Percentiles rank a stretch among this genome's conserved stretches.
Evolutionary conservation across 2,113 vertebrate genomes (phyloP).

Genomic region (Rostratula benghalensis): DNA sequence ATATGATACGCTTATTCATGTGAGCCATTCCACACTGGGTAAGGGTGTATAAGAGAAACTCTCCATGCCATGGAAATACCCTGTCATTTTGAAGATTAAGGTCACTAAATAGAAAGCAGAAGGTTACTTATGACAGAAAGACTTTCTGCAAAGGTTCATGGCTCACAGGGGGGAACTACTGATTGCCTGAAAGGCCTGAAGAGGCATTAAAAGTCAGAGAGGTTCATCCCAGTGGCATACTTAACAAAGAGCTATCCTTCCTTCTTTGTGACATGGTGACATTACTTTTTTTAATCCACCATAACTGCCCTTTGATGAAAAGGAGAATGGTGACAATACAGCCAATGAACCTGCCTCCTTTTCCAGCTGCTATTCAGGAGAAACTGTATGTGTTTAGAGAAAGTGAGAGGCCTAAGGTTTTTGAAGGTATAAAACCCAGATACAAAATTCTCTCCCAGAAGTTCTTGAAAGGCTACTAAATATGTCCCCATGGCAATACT

Average conservation of each 20-base stretch:
- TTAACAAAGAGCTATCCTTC: constrained; percentile 28
- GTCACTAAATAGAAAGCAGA: constrained; percentile 57
- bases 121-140: constrained; percentile 51
- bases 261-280: constrained; percentile 26
- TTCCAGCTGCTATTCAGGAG: background rate
- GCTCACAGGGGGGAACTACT: constrained; percentile 59
- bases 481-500: background rate
- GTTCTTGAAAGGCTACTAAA: background rate
- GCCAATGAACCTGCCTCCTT: background rate
- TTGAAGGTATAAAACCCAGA: background rate
- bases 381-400: background rate
- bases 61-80: constrained; percentile 2
- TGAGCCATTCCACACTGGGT: background rate
- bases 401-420: background rate
- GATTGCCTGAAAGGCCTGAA: constrained; percentile 46
- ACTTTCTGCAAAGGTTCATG: constrained; percentile 61
- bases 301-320: constrained; percentile 41
- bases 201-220: constrained; percentile 27
- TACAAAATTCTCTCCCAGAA: background rate
- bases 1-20: background rate
- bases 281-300: constrained; percentile 50
- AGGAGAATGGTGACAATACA: constrained; percentile 12
- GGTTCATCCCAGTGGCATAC: background rate
- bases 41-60: constrained; percentile 15
- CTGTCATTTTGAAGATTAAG: constrained; percentile 66